Base-by-base conservation (phyloP, 2,113 vertebrate genomes). In the Anhinga anhinga region DNA sequence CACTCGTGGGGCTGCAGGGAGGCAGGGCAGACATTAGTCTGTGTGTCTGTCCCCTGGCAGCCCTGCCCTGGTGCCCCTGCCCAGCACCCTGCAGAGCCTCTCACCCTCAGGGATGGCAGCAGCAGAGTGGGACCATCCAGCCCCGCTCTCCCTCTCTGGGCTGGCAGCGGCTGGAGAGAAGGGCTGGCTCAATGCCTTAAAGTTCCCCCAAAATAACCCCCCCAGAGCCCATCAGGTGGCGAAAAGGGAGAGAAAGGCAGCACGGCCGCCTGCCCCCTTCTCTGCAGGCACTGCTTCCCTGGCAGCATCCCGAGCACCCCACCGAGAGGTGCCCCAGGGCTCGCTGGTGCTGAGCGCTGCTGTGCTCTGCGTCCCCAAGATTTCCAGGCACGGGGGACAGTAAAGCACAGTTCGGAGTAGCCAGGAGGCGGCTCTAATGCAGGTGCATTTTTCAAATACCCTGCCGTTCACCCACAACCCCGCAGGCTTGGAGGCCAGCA, bases 1-100 rank as follows among this genome's bases (percentile, higher is more conserved):
- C 1, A 5, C 27, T 40, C 2, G 0, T 30, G 42, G 36, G 42
- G 58, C 62, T 3, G 3, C 1, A 2, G 32, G 13, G 29, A 42
- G 25, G 30, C 47, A 79, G 56, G 16, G 32, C 0, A 1, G 56
- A 32, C 47, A 13, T 49, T 4, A 36, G 19, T 40, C 71, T 8
- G 0, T 44, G 80, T n/a, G 36, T 66, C 71, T 83, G 42, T 58
- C 27, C 30, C 26, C 67, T 66, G 52, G 45, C 36, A 79, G 49
- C 71, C 36, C 61, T 74, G 9, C 16, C 25, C 38, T 9, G 17
- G n/a, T 59, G 32, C 40, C 55, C 45, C 2, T 0, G 3, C 22
- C 19, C 27, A n/a, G 44, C 26, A 7, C 40, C 27, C 50, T 34
- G 71, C n/a, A 58, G 29, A 66, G 17, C 22, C 18, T n/a, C 53